These are phyloP conservation scores for Azorinus chamasolen DNA, from an alignment of 2,888 invertebrate genomes.

Conservation along the genomic window DNA sequence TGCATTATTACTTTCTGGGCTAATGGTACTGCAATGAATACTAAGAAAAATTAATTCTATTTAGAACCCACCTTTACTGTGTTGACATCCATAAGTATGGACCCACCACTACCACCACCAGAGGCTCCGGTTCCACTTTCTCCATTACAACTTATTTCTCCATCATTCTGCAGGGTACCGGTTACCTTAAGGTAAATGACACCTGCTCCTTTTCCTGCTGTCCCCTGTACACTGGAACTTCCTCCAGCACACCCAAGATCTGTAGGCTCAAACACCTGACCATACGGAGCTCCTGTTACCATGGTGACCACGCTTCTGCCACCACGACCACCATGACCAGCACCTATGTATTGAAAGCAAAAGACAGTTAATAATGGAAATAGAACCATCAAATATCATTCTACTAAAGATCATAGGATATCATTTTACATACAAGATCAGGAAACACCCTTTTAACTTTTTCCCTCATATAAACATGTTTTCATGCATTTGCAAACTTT, in stretches of 20 bases:
- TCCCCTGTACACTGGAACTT: conserved; percentile 13
- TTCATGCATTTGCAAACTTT: no score
- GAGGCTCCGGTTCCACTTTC: conserved; percentile 55
- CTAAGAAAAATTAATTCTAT: no score
- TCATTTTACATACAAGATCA: neutral
- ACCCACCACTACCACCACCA: conserved; percentile 78
- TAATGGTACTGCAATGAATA: no score
- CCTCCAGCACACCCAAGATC: conserved; percentile 75
- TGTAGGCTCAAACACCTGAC: conserved; percentile 70
- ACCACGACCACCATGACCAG: conserved; percentile 75
- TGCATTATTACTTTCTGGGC: no score
- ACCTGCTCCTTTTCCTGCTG: conserved; percentile 75
- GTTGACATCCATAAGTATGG: conserved; percentile 64
- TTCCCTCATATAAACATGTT: no score
- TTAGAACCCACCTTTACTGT: conserved; percentile 39
- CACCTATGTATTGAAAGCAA: conserved; percentile 63
- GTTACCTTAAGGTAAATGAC: conserved; percentile 67
- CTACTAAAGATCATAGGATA: neutral
- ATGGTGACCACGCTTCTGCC: conserved; percentile 63
- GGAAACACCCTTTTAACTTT: no score
- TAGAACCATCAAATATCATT: neutral
- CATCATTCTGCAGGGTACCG: conserved; percentile 73
- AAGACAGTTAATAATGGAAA: neutral
- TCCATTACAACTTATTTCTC: conserved; percentile 74
- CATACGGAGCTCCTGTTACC: conserved; percentile 69